Conservation (phyloP, 2,888 invertebrate genomes). For the Sminthurides aquaticus region DNA sequence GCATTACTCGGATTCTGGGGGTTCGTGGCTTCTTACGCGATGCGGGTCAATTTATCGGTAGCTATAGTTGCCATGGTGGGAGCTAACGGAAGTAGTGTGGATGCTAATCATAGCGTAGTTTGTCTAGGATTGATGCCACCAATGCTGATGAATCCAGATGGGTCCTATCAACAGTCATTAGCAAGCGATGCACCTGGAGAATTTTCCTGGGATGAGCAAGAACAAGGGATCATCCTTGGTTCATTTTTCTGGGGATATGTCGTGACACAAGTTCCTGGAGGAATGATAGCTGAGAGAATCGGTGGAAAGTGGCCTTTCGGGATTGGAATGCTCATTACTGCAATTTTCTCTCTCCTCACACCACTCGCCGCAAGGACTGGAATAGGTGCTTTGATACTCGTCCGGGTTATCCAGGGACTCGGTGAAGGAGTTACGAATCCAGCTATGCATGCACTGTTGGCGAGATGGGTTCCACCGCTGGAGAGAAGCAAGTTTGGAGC, state of each 20-base stretch:
- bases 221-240: constrained; percentile 39
- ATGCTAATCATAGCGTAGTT: constrained; percentile 6
- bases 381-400: constrained; percentile 61
- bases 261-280: constrained; percentile 74
- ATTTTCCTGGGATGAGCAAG: constrained; percentile 56
- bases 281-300: constrained; percentile 68
- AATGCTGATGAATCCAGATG: background rate
- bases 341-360: constrained; percentile 72
- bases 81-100: constrained; percentile 14
- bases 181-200: constrained; percentile 46
- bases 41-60: constrained; percentile 51
- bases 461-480: constrained; percentile 76
- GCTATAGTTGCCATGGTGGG: constrained; percentile 54
- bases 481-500: constrained; percentile 87
- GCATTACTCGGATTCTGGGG: constrained; percentile 49
- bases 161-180: background rate
- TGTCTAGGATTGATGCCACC: constrained; percentile 3
- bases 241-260: constrained; percentile 81
- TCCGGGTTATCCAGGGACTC: constrained; percentile 71
- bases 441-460: constrained; percentile 86
- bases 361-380: constrained; percentile 67
- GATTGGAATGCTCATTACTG: constrained; percentile 73
- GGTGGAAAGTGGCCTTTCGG: constrained; percentile 81
- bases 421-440: constrained; percentile 90
- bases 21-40: constrained; percentile 49